Conservation (phyloP, 2,888 invertebrate species). For the Mellilla xanthometata region DNA sequence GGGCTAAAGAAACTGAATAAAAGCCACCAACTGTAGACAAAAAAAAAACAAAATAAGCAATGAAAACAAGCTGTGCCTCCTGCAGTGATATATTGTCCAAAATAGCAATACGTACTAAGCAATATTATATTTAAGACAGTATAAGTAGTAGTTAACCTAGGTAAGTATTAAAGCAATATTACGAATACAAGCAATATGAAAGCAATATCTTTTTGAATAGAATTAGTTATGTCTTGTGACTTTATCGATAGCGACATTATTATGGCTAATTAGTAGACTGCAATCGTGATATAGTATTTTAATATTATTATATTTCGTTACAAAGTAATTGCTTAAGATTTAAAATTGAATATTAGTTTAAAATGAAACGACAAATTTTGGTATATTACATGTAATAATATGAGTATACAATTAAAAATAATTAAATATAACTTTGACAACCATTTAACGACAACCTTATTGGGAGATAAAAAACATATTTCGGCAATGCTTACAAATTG, state of each 20-base stretch:
- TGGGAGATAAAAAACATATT: not conserved
- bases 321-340: conserved; percentile 44
- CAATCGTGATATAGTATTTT: conserved; percentile 58
- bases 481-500: conserved; percentile 7
- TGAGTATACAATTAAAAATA: not conserved
- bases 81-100: conserved; percentile 64
- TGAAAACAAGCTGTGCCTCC: conserved; percentile 11
- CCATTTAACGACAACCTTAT: not conserved
- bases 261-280: conserved; percentile 65
- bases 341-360: conserved; percentile 25
- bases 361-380: conserved; percentile 1
- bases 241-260: conserved; percentile 38
- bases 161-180: conserved; percentile 28
- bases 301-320: conserved; percentile 43
- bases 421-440: too few species aligned
- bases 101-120: conserved; percentile 50
- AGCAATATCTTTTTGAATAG: conserved; percentile 56
- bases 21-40: too few species aligned
- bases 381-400: not conserved
- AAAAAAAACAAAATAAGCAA: not conserved
- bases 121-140: conserved; percentile 22
- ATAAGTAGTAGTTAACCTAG: conserved; percentile 4
- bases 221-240: conserved; percentile 47
- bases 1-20: too few species aligned
- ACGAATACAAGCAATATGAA: conserved; percentile 35